A percentile compares a stretch with the other conserved stretches of the same genome.
Conservation (phyloP, 30 jellyfish, hydroid and myxozoan genomes). For the Aurelia sp. region DNA sequence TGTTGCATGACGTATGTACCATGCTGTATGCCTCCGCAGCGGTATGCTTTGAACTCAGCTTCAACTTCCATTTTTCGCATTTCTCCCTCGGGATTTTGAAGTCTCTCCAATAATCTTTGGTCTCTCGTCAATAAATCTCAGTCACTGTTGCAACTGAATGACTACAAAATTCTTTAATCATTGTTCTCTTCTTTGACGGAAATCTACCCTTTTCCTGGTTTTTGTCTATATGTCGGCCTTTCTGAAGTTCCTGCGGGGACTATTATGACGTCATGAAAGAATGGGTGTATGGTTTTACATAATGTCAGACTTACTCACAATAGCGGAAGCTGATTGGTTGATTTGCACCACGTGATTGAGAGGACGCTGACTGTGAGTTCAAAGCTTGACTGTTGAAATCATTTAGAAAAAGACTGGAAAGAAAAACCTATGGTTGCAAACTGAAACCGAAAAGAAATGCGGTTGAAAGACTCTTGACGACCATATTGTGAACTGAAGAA, state of each 20-base stretch:
- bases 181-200: not conserved
- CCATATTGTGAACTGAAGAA: too few relatives aligned
- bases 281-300: constrained; percentile 55
- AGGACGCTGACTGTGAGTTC: constrained; percentile 79
- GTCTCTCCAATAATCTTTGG: too few relatives aligned
- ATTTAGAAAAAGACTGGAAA: constrained; percentile 1
- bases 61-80: too few relatives aligned
- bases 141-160: too few relatives aligned
- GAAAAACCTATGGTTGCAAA: not conserved
- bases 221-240: not conserved
- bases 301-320: constrained; percentile 56
- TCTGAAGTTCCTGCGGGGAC: constrained; percentile 5
- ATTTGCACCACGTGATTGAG: constrained; percentile 43
- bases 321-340: constrained; percentile 36
- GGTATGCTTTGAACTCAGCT: too few relatives aligned
- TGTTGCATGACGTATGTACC: too few relatives aligned
- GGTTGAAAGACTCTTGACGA: too few relatives aligned
- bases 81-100: too few relatives aligned
- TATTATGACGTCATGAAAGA: constrained; percentile 46
- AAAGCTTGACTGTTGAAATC: constrained; percentile 65
- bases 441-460: constrained; percentile 2
- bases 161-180: too few relatives aligned
- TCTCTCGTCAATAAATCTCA: too few relatives aligned
- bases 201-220: not conserved
- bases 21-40: too few relatives aligned